A percentile compares a stretch with the other conserved stretches of the same genome.
Evolutionary conservation across 2,113 vertebrate genomes (phyloP).

Genomic region (Dipodomys merriami): DNA sequence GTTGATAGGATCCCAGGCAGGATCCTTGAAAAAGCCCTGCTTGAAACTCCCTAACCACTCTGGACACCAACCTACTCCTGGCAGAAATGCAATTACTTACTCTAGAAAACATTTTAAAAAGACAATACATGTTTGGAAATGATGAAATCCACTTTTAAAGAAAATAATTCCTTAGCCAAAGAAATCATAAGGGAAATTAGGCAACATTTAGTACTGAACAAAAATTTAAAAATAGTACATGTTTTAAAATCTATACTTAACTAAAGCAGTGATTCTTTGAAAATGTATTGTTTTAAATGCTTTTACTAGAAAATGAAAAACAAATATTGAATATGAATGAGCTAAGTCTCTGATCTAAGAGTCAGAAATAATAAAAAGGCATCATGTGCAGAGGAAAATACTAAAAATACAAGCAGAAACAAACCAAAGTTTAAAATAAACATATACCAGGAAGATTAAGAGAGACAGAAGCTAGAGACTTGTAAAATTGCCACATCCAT

Average conservation of each 20-base stretch:
- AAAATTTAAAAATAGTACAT: background rate
- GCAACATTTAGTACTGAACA: constrained; percentile 7
- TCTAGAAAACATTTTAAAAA: background rate
- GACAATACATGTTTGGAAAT: background rate
- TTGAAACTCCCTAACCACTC: rapidly evolving
- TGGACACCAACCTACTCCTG: background rate
- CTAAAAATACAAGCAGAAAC: background rate
- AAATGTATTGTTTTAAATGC: background rate
- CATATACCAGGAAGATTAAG: background rate
- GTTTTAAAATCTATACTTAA: background rate
- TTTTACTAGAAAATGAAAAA: constrained; percentile 11
- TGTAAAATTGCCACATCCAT: background rate
- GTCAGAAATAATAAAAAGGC: background rate
- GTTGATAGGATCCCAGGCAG: background rate
- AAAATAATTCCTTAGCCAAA: constrained; percentile 1
- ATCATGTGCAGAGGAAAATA: background rate
- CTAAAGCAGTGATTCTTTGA: background rate
- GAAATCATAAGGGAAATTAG: background rate
- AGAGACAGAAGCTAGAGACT: background rate
- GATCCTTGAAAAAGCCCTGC: rapidly evolving
- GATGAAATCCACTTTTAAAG: background rate
- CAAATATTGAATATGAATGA: background rate
- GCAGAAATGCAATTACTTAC: background rate
- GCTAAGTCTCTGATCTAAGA: background rate
- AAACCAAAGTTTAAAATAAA: background rate